Conservation (phyloP, 2,888 invertebrate genomes). For the Lamellibrachia columna region DNA sequence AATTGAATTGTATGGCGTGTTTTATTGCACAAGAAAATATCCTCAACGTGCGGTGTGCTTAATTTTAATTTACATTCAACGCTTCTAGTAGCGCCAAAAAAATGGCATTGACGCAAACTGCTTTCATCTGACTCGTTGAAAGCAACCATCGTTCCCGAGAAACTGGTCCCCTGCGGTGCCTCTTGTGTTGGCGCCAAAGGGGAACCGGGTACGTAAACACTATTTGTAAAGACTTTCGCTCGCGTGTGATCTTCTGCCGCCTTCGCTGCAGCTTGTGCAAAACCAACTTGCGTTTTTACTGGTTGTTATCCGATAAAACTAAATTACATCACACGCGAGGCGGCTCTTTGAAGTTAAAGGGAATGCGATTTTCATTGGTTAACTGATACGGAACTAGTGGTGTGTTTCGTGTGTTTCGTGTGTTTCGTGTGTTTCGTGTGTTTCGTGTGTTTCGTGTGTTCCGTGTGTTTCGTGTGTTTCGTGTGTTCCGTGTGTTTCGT, state of each 20-base stretch:
- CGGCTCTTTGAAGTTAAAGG: background rate
- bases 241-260: background rate
- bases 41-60: background rate
- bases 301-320: slow-evolving; percentile 4
- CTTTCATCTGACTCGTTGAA: background rate
- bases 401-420: no score
- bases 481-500: no score
- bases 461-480: no score
- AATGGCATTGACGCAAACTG: background rate
- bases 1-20: background rate
- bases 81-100: background rate
- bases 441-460: no score
- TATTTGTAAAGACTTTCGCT: background rate
- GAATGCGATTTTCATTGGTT: background rate
- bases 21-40: background rate
- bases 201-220: background rate
- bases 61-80: slow-evolving; percentile 6
- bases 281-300: slow-evolving; percentile 6
- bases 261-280: background rate
- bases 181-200: background rate
- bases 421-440: no score
- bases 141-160: background rate
- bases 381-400: no score
- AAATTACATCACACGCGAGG: background rate
- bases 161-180: background rate